Evolutionary conservation across 2,797 vertebrate species (phyloP).

Genomic region (Fundulus diaphanus): DNA sequence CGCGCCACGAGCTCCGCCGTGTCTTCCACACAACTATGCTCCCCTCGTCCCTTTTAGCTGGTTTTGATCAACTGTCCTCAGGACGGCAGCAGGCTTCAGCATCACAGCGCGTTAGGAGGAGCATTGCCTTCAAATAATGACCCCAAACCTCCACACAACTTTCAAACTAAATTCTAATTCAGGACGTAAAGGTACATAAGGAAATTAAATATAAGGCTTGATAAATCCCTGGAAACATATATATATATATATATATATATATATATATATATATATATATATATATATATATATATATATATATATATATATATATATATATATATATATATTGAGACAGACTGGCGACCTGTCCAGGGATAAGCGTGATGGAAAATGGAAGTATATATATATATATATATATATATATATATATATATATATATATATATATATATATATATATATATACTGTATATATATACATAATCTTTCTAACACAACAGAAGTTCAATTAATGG

Average conservation of each 20-base stretch:
- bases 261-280: too few species aligned
- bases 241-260: too few species aligned
- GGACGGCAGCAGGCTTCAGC: slow-evolving; percentile 37
- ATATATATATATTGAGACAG: too few species aligned
- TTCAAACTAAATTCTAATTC: too few species aligned
- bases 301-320: too few species aligned
- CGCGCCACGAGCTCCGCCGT: neutral
- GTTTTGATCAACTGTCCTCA: neutral
- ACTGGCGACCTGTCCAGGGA: too few species aligned
- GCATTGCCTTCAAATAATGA: slow-evolving; percentile 33
- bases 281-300: too few species aligned
- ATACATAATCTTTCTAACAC: slow-evolving; percentile 11
- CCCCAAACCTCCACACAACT: slow-evolving; percentile 27
- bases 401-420: neutral
- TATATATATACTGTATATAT: neutral
- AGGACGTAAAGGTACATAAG: too few species aligned
- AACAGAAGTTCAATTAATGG: neutral
- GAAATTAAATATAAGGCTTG: too few species aligned
- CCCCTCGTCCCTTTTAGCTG: neutral
- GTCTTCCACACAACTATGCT: neutral
- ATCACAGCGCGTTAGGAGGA: slow-evolving; percentile 59
- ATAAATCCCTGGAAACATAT: too few species aligned
- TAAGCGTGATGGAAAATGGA: too few species aligned
- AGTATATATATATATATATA: too few species aligned
- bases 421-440: neutral